Base-by-base conservation (phyloP, 1,140 invertebrate species). In the Pararge aegeria region DNA sequence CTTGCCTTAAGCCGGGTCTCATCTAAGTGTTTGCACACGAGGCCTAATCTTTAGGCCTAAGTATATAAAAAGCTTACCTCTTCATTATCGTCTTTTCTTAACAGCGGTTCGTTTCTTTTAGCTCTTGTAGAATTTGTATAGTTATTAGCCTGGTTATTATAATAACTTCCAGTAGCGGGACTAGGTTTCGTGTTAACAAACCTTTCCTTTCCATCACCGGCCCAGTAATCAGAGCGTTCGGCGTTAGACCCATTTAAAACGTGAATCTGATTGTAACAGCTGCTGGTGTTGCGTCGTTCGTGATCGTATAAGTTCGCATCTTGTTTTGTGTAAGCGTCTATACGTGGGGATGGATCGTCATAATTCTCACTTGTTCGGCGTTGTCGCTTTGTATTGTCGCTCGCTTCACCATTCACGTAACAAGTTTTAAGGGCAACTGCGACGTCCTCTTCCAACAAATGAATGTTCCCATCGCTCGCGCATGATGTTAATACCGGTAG, bases 401-500 rank as follows among this genome's bases (percentile, higher is more conserved):
- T 7, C 12, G 12, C 10, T 34, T 52, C 24, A 51, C 55, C 16
- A 29, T 56, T 56, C 15, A 27, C 18, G 1, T 53, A 46, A 53
- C 86, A 89, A 24, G 66, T 54, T 20, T 66, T 68, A 37, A 89
- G 15, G n/a, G 81, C 84, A 2, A 56, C 54, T 0, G 65, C 67
- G 15, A 87, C 61, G 62, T 89, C 86, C 54, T 86, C 75, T 66
- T 87, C 78, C 10, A 87, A 46, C 9, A 89, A 54, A 27, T 73
- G 75, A 29, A 87, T 81, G 44, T 89, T 89, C 0, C 84, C 86
- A 27, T 89, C 76, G 5, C 78, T 74, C 0, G 73, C 64, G 51
- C 70, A 73, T 20, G 49, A 48, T 10, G 72, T 68, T 7, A 78
- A 55, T 16, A 52, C 34, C 9, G 74, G 69, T 19, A 84, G 34